Conservation (phyloP, 2,888 invertebrate genomes). For the Nymphalis polychloros region DNA sequence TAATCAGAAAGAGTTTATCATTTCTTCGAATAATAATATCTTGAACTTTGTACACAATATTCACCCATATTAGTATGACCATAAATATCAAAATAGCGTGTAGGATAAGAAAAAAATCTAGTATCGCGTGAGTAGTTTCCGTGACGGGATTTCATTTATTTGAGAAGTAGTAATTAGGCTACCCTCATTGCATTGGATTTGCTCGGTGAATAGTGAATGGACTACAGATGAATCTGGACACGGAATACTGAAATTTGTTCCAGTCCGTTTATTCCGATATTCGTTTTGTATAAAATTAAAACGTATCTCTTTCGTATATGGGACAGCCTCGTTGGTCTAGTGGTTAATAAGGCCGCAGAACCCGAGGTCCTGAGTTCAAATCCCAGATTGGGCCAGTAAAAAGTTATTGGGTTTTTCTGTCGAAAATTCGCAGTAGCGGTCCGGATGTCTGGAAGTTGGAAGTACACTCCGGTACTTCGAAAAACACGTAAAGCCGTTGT, state of each 20-base stretch:
- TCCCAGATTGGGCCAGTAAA: too few species aligned
- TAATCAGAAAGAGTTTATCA: not conserved
- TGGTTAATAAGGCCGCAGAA: too few species aligned
- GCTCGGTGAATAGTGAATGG: conserved; percentile 36
- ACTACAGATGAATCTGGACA: conserved; percentile 33
- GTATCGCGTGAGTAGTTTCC: conserved; percentile 54
- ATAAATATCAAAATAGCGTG: conserved; percentile 1
- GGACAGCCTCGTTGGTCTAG: too few species aligned
- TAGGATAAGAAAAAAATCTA: not conserved
- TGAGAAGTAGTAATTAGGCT: conserved; percentile 57
- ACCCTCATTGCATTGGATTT: conserved; percentile 56
- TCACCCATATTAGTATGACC: not conserved
- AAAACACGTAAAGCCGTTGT: too few species aligned
- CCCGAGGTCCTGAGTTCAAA: too few species aligned
- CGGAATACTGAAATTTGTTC: conserved; percentile 35
- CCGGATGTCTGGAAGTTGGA: too few species aligned
- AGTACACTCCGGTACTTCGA: too few species aligned
- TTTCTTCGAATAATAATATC: not conserved
- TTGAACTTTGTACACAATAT: not conserved
- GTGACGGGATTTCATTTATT: conserved; percentile 54
- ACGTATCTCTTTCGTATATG: too few species aligned
- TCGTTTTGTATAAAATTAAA: not conserved
- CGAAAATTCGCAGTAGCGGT: too few species aligned
- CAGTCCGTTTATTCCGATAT: conserved; percentile 4
- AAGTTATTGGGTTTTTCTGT: too few species aligned